A percentile compares a stretch with the other conserved stretches of the same genome.
These are phyloP conservation scores for Drosophila equinoxialis DNA, from an alignment of 1,140 invertebrate genomes.

Conservation along the genomic window DNA sequence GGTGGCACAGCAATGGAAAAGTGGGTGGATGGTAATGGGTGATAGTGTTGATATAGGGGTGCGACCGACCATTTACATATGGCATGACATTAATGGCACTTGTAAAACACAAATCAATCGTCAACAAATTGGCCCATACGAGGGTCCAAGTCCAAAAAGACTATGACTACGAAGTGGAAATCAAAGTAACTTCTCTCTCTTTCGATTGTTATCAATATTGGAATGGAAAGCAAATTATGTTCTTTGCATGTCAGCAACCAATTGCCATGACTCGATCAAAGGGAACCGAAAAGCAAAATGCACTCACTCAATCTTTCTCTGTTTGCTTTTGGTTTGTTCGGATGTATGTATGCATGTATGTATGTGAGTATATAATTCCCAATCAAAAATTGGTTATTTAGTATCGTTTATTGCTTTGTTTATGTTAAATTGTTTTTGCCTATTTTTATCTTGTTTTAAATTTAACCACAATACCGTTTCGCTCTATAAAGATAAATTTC, in stretches of 20 bases:
- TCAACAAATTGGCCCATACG: conserved; percentile 67
- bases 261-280: conserved; percentile 63
- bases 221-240: conserved; percentile 67
- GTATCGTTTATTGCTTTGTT: conserved; percentile 37
- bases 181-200: conserved; percentile 2
- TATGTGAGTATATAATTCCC: conserved; percentile 50
- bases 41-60: background rate
- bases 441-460: conserved; percentile 77
- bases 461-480: conserved; percentile 66
- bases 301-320: conserved; percentile 32
- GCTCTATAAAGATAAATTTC: conserved; percentile 25
- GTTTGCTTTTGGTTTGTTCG: conserved; percentile 7
- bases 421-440: conserved; percentile 44
- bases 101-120: conserved; percentile 76
- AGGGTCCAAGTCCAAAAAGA: conserved; percentile 54
- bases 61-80: conserved; percentile 1
- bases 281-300: conserved; percentile 48
- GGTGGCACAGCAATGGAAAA: background rate
- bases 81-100: conserved; percentile 72
- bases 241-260: conserved; percentile 81
- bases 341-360: conserved; percentile 1
- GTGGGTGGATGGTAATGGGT: background rate
- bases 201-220: conserved; percentile 71
- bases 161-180: conserved; percentile 21
- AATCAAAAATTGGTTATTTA: conserved; percentile 64